Conservation (phyloP, 1,140 invertebrate species). For the Drosophila oshimai region DNA sequence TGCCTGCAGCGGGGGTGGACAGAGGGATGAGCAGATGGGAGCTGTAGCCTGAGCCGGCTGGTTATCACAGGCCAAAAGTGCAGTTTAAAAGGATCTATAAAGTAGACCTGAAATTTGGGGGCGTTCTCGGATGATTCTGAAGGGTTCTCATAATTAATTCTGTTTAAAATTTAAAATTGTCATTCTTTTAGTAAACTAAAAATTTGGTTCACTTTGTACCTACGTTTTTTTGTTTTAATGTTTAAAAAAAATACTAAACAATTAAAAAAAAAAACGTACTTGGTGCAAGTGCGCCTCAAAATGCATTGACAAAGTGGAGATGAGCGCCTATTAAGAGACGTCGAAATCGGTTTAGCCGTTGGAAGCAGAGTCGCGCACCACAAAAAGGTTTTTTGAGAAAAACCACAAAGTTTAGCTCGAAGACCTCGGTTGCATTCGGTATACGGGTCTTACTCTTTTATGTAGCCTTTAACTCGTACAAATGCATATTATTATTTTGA, state of each 20-base stretch:
- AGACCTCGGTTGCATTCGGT: too few species aligned
- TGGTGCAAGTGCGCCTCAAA: not conserved
- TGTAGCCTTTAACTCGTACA: too few species aligned
- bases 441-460: too few species aligned
- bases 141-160: not conserved
- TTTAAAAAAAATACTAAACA: too few species aligned
- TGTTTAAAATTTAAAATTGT: not conserved
- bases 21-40: too few species aligned
- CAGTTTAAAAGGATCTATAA: constrained; percentile 19
- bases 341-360: too few species aligned
- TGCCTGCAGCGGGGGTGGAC: constrained; percentile 37
- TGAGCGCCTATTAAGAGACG: not conserved
- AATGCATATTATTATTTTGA: too few species aligned
- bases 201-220: too few species aligned
- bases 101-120: not conserved
- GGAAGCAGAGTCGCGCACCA: too few species aligned
- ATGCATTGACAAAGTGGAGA: constrained; percentile 5
- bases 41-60: constrained; percentile 4
- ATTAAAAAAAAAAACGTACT: too few species aligned
- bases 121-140: not conserved
- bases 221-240: not conserved
- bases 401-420: too few species aligned
- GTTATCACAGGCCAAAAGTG: constrained; percentile 42
- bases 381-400: too few species aligned
- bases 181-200: not conserved